phyloP scores from a whole-genome alignment of 2,797 vertebrate species.

The Eutrigla gurnardus region DNA sequence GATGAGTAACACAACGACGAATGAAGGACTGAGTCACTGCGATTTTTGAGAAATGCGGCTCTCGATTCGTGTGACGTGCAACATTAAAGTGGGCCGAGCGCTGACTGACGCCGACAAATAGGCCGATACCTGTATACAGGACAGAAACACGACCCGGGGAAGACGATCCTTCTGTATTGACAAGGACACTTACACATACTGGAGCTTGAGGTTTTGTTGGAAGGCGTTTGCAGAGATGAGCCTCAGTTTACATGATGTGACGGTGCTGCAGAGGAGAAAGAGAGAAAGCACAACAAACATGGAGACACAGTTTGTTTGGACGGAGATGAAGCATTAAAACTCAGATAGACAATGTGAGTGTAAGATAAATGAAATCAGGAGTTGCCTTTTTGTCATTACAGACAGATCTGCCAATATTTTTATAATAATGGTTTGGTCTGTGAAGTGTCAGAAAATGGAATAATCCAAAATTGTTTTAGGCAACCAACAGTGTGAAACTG shows the following conservation, averaged over 20 bases:
- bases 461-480: neutral
- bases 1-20: slow-evolving; percentile 12
- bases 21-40: neutral
- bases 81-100: slow-evolving; percentile 18
- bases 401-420: neutral
- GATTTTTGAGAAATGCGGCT: slow-evolving; percentile 7
- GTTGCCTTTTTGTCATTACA: neutral
- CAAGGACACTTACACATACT: slow-evolving; percentile 85
- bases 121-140: slow-evolving; percentile 34
- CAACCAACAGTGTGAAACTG: neutral
- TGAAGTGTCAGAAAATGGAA: neutral
- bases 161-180: slow-evolving; percentile 38
- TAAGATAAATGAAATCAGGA: neutral
- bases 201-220: slow-evolving; percentile 84
- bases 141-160: slow-evolving; percentile 49
- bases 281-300: slow-evolving; percentile 16
- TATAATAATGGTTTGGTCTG: neutral
- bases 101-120: slow-evolving; percentile 75
- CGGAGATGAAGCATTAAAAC: neutral
- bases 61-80: neutral
- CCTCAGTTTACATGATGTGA: slow-evolving; percentile 81
- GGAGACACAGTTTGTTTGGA: neutral
- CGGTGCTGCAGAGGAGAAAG: slow-evolving; percentile 71
- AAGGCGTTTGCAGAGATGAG: slow-evolving; percentile 83
- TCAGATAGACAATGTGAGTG: neutral